A percentile compares a stretch with the other conserved stretches of the same genome.
phyloP scores from a whole-genome alignment of 2,888 invertebrate species.

The Troides aeacus region DNA sequence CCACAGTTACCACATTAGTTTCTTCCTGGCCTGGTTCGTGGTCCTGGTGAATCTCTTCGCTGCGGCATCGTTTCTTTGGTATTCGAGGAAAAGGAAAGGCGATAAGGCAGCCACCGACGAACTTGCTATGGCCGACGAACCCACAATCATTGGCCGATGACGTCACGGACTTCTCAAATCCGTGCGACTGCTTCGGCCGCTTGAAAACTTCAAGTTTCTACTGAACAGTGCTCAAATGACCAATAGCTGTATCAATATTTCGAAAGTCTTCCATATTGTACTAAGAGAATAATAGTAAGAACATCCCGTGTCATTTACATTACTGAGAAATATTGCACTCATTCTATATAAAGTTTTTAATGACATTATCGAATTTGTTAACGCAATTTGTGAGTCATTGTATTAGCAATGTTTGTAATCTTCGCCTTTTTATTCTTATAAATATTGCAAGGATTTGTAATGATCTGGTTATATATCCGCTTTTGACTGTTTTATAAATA shows the following conservation, averaged over 20 bases:
- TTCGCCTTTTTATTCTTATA: constrained; percentile 57
- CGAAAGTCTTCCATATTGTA: constrained; percentile 62
- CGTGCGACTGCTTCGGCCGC: constrained; percentile 47
- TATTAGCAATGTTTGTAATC: constrained; percentile 32
- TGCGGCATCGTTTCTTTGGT: constrained; percentile 87
- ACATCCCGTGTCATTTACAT: constrained; percentile 28
- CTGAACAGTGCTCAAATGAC: constrained; percentile 78
- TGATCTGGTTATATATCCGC: constrained; percentile 48
- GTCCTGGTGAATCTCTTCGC: constrained; percentile 84
- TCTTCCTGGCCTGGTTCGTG: constrained; percentile 88
- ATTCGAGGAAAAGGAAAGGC: constrained; percentile 91
- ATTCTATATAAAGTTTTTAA: background rate
- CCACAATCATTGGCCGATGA: constrained; percentile 88
- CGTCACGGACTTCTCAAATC: constrained; percentile 45
- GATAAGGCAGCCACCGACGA: constrained; percentile 90
- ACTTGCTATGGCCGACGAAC: constrained; percentile 91
- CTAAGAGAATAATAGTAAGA: constrained; percentile 41
- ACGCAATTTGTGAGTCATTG: constrained; percentile 15
- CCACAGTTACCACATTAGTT: constrained; percentile 84
- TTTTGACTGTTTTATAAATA: constrained; percentile 44
- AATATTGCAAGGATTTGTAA: constrained; percentile 46
- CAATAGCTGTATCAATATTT: constrained; percentile 63
- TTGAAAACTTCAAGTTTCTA: constrained; percentile 60
- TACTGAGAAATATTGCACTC: background rate
- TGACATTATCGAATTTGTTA: constrained; percentile 24